These are phyloP conservation scores for Orchesella flavescens DNA, from an alignment of 2,888 invertebrate genomes.

Conservation along the genomic window DNA sequence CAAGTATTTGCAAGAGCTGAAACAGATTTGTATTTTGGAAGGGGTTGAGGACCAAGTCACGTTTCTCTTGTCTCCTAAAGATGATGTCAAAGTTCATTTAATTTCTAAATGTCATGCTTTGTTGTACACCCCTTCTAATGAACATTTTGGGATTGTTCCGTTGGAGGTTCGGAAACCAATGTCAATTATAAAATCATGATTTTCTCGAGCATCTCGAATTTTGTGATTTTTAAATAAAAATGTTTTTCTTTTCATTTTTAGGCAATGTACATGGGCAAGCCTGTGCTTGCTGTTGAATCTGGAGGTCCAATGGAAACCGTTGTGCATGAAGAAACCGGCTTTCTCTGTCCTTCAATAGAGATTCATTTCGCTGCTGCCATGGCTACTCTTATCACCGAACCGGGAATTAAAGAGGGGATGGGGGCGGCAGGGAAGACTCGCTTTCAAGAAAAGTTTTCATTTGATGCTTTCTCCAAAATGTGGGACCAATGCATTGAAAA, in stretches of 20 bases:
- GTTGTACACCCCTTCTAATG: constrained; percentile 95
- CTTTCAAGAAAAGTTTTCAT: constrained; percentile 87
- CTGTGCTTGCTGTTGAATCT: constrained; percentile 94
- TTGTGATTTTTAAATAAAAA: not conserved
- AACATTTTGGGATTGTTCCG: constrained; percentile 99
- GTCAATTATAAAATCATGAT: too few relatives aligned
- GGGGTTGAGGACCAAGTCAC: constrained; percentile 83
- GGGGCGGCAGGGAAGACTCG: constrained; percentile 85
- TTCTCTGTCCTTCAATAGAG: constrained; percentile 82
- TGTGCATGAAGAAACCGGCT: constrained; percentile 85
- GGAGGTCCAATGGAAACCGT: constrained; percentile 98
- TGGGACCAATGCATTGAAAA: constrained; percentile 77
- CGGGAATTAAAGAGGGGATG: constrained; percentile 79
- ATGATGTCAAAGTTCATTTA: constrained; percentile 86
- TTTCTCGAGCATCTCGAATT: not conserved
- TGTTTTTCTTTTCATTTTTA: constrained; percentile 26
- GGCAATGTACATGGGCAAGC: constrained; percentile 94
- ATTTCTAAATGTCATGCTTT: constrained; percentile 85
- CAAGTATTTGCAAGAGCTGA: constrained; percentile 86
- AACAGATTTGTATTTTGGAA: constrained; percentile 79
- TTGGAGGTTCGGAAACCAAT: constrained; percentile 81
- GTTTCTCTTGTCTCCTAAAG: constrained; percentile 90
- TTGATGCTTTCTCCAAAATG: constrained; percentile 84
- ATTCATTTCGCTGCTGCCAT: constrained; percentile 86
- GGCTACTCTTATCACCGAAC: constrained; percentile 80